A percentile compares a stretch with the other conserved stretches of the same genome.
phyloP scores from a whole-genome alignment of 2,888 invertebrate genomes.

The Heterodera filipjevi region DNA sequence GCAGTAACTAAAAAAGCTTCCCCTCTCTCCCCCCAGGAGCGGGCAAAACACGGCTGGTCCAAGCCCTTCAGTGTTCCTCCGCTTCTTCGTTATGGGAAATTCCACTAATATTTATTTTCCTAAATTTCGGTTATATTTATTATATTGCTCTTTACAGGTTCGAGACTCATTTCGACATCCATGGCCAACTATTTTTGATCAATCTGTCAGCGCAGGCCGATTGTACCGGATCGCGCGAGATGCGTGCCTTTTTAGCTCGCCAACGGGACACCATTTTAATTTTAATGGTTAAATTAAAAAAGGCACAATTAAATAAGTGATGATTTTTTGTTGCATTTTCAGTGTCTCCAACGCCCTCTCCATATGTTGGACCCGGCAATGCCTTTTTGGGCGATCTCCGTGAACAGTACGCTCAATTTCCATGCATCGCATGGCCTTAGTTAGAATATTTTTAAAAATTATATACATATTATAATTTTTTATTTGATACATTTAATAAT shows the following conservation, averaged over 20 bases:
- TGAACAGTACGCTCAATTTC: slow-evolving; percentile 71
- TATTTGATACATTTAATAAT: too few species aligned
- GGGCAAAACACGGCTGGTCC: slow-evolving; percentile 76
- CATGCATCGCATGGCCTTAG: slow-evolving; percentile 72
- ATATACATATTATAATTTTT: too few species aligned
- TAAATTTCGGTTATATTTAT: too few species aligned
- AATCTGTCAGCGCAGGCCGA: slow-evolving; percentile 72
- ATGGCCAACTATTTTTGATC: slow-evolving; percentile 71
- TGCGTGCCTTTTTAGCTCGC: slow-evolving; percentile 71
- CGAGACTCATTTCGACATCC: slow-evolving; percentile 72
- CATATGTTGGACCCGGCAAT: slow-evolving; percentile 72
- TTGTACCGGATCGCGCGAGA: slow-evolving; percentile 72
- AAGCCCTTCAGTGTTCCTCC: slow-evolving; percentile 70
- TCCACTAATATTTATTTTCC: too few species aligned
- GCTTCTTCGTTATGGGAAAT: slow-evolving; percentile 34
- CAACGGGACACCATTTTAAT: slow-evolving; percentile 70
- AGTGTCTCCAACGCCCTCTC: slow-evolving; percentile 70
- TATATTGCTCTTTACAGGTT: slow-evolving; percentile 65
- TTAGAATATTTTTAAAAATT: too few species aligned
- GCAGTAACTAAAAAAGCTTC: too few species aligned
- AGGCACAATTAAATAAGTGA: neutral
- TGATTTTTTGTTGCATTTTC: too few species aligned
- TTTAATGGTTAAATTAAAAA: slow-evolving; percentile 62
- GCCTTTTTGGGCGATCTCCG: slow-evolving; percentile 68
- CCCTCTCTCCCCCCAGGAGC: slow-evolving; percentile 74